phyloP scores from a whole-genome alignment of 2,113 vertebrate genomes.

The Passer domesticus region DNA sequence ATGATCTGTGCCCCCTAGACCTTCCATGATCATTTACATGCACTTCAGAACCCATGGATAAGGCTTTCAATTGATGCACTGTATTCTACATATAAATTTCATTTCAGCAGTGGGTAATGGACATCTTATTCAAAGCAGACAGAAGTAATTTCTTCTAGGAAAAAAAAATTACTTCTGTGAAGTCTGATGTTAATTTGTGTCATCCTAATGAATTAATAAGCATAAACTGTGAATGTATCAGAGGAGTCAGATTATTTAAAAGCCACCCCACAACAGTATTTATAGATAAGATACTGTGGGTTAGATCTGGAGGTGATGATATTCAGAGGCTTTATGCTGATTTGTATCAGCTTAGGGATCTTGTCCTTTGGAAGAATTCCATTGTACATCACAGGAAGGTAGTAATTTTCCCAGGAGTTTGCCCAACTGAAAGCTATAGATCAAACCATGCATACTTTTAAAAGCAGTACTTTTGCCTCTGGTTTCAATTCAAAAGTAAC shows the following conservation, averaged over 20 bases:
- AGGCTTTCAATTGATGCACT: neutral
- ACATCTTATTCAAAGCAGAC: neutral
- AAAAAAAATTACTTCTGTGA: neutral
- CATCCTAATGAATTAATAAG: neutral
- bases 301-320: neutral
- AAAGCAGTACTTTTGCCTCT: neutral
- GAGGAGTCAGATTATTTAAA: neutral
- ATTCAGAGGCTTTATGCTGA: neutral
- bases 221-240: neutral
- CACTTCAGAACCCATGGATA: neutral
- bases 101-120: neutral
- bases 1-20: neutral
- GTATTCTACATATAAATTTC: neutral
- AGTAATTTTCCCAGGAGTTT: neutral
- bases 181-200: neutral
- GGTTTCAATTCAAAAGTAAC: neutral
- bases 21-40: accelerated
- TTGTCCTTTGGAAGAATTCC: neutral
- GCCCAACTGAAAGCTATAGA: neutral
- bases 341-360: neutral
- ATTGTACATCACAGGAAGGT: neutral
- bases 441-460: neutral
- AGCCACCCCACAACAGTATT: neutral
- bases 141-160: neutral
- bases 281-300: neutral